Base-by-base conservation (phyloP, 2,113 vertebrate genomes). In the Anser brachyrhynchus region DNA sequence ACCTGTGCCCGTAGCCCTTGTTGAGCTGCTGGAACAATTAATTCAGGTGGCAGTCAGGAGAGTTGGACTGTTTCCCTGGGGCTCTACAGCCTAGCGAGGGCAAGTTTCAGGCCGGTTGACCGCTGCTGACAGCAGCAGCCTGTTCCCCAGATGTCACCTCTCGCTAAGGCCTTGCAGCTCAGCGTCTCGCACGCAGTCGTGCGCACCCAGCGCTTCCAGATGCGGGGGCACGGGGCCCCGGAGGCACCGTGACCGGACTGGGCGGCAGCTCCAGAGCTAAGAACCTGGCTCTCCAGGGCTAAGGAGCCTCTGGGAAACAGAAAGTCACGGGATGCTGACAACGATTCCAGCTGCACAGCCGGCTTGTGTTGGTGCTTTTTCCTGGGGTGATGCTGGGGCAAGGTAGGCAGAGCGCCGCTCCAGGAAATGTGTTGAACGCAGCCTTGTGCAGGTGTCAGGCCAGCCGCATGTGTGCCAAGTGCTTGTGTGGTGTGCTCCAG, bases 371-470 rank as follows among this genome's bases (percentile, higher is more conserved):
- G 20, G 33, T 23, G 35, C 13, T 15, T 49, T 17, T 62, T 67
- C 44, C 61, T 41, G 39, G 44, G n/a, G 28, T 20, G 37, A n/a
- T n/a, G 14, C 4, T 39, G 28, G 54, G 44, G 10, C 28, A 15
- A 41, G 59, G 43, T 13, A 37, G 66, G 19, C 81, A 59, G 64
- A 46, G 46, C 13, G 9, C 20, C 13, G 43, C 52, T 66, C 9
- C 2, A 6, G 35, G 9, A 31, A 5, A 1, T 9, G 37, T 2
- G 46, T 26, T 29, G 41, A 20, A 3, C 37, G 8, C 0, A 1
- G 0, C 2, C 22, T n/a, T 4, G n/a, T 31, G 66, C 43, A 37
- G 59, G 10, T 20, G 26, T 13, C 37, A 20, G 21, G n/a, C 31
- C 51, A 9, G 51, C 66, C 20, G 66, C 35, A 4, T n/a, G 8